A percentile compares a stretch with the other conserved stretches of the same genome.
Evolutionary conservation across 2,888 invertebrate species (phyloP).

Genomic region (Tenthredo amoena): DNA sequence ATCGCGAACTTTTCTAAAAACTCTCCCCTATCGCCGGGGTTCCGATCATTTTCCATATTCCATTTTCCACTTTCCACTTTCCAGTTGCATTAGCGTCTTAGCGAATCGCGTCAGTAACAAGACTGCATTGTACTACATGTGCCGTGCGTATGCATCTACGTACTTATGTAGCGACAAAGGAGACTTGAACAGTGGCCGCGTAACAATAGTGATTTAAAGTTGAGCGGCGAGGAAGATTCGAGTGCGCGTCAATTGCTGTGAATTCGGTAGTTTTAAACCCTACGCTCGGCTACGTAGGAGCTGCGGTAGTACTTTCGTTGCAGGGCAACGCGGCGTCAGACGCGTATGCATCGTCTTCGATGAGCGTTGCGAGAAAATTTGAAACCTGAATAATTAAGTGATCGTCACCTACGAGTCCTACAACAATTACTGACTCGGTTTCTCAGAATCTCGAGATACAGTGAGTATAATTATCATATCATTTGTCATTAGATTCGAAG

Average conservation of each 20-base stretch:
- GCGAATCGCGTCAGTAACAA: conserved; percentile 11
- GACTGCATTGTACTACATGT: background rate
- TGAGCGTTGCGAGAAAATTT: conserved; percentile 5
- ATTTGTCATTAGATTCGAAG: background rate
- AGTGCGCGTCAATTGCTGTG: background rate
- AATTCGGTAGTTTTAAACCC: background rate
- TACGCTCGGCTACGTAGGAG: background rate
- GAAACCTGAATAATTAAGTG: conserved; percentile 4
- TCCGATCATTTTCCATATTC: background rate
- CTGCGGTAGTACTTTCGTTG: background rate
- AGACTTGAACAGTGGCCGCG: conserved; percentile 9
- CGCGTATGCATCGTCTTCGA: conserved; percentile 19
- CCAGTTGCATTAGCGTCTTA: conserved; percentile 4
- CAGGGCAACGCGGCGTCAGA: conserved; percentile 33
- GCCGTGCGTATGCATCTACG: background rate
- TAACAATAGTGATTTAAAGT: conserved; percentile 20
- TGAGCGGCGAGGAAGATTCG: conserved; percentile 17
- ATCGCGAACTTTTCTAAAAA: background rate
- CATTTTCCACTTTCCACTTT: background rate
- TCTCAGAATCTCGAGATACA: background rate
- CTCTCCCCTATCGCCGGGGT: conserved; percentile 23
- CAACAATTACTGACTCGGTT: background rate
- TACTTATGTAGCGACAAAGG: conserved; percentile 13
- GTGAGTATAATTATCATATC: background rate
- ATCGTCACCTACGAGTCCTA: background rate